phyloP scores from a whole-genome alignment of 2,888 invertebrate genomes.

The Apodemia hepburni region DNA sequence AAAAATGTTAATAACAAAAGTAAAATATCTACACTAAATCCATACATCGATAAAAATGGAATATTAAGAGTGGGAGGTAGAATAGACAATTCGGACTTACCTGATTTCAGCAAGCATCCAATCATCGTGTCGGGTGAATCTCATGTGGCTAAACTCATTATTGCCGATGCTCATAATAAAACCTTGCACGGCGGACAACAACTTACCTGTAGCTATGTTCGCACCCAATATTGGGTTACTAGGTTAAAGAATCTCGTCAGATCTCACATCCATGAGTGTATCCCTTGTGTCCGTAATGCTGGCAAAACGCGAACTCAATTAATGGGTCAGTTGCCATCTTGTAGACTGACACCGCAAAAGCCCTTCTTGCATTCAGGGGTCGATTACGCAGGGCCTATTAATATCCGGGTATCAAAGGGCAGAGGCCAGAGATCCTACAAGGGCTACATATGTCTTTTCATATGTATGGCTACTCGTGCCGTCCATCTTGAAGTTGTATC shows the following conservation, averaged over 20 bases:
- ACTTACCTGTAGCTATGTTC: neutral
- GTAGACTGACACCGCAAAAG: neutral
- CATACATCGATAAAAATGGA: slow-evolving; percentile 18
- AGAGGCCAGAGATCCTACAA: neutral
- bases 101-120: slow-evolving; percentile 16
- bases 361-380: neutral
- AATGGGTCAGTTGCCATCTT: neutral
- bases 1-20: neutral
- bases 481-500: neutral
- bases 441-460: neutral
- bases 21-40: slow-evolving; percentile 17
- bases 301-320: slow-evolving; percentile 21
- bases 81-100: slow-evolving; percentile 18
- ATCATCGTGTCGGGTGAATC: slow-evolving; percentile 19
- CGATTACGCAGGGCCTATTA: neutral
- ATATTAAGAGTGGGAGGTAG: slow-evolving; percentile 22
- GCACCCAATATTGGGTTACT: neutral
- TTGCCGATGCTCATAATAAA: slow-evolving; percentile 15
- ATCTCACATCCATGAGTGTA: neutral
- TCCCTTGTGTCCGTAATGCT: neutral
- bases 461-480: neutral
- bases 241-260: neutral
- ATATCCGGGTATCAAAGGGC: neutral
- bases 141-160: slow-evolving; percentile 24
- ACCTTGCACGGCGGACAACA: neutral